Percentiles rank a stretch among this genome's conserved stretches.
phyloP scores from a whole-genome alignment of 2,797 vertebrate species.

The Taenioides sp. region DNA sequence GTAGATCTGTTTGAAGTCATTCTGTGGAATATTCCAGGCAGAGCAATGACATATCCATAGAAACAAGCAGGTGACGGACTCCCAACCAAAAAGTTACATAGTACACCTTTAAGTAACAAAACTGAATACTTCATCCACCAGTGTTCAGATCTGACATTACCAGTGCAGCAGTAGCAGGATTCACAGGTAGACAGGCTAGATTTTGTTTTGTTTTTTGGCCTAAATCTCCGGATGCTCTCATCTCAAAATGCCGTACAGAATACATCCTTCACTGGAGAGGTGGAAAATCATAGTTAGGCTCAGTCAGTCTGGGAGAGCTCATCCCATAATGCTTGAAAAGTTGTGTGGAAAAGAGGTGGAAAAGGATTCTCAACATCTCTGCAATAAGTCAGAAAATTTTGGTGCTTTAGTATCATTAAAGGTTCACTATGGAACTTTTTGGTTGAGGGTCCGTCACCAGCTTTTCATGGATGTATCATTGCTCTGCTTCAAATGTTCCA shows the following conservation, averaged over 20 bases:
- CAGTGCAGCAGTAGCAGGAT: neutral
- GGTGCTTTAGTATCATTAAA: neutral
- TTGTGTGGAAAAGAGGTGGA: neutral
- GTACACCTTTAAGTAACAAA: no score
- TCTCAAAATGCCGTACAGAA: neutral
- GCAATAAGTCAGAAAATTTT: neutral
- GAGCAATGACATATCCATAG: no score
- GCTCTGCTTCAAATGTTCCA: no score
- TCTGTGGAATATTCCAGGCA: no score
- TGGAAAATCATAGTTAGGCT: slow-evolving; percentile 2
- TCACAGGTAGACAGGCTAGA: neutral
- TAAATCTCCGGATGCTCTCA: slow-evolving; percentile 1
- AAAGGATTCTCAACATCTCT: neutral
- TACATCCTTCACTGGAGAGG: neutral
- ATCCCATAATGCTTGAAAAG: neutral
- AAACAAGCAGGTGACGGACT: no score
- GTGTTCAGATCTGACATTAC: no score
- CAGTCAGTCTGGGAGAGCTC: neutral
- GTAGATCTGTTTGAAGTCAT: no score
- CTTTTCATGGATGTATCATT: no score
- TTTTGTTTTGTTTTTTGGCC: neutral
- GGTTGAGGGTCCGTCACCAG: no score
- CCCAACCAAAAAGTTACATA: no score
- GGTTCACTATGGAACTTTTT: no score
- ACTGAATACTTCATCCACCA: no score